Evolutionary conservation across 1,140 invertebrate species (phyloP).

Genomic region (Solenopsis fugax): DNA sequence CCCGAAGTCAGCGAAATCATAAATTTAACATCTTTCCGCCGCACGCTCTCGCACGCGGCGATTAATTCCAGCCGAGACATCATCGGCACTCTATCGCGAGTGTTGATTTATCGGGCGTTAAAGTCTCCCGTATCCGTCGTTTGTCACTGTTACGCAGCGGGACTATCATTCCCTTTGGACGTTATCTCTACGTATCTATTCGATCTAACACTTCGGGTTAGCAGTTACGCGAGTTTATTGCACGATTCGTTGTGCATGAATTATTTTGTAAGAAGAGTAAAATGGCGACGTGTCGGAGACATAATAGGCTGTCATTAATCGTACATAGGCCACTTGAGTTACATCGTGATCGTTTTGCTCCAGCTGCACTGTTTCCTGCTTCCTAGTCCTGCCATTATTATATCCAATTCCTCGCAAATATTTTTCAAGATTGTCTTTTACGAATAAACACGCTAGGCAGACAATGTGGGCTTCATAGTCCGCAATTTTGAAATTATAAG

Average conservation of each 20-base stretch:
- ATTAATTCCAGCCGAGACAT: conserved; percentile 22
- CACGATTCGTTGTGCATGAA: neutral
- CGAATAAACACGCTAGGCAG: neutral
- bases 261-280: neutral
- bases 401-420: neutral
- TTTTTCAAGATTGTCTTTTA: conserved; percentile 18
- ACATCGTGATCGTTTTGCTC: neutral
- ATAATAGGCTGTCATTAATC: neutral
- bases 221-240: neutral
- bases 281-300: neutral
- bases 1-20: conserved; percentile 7
- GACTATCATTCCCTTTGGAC: neutral
- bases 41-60: neutral
- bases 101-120: conserved; percentile 21
- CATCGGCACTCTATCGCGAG: neutral
- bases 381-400: neutral
- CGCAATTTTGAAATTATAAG: neutral
- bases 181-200: neutral
- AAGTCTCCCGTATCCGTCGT: neutral
- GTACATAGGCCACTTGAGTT: neutral
- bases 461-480: neutral
- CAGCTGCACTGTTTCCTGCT: neutral
- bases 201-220: neutral
- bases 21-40: neutral
- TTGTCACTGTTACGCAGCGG: neutral